A percentile compares a stretch with the other conserved stretches of the same genome.
Conservation (phyloP, 2,797 vertebrate species). For the Paramormyrops hopkinsi region DNA sequence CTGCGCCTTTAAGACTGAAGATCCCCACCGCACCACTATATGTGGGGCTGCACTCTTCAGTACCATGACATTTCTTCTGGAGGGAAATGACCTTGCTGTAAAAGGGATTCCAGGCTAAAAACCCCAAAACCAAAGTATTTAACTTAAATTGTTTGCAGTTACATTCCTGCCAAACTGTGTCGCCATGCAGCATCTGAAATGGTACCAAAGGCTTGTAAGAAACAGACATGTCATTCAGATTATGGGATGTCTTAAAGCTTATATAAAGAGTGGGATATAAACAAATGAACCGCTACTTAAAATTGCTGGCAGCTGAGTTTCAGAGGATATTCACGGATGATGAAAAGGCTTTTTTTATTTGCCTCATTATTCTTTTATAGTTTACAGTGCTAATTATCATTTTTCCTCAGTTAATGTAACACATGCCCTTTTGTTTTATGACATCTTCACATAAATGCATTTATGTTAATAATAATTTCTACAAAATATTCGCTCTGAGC, state of each 20-base stretch:
- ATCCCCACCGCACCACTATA: background rate
- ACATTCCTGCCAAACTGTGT: background rate
- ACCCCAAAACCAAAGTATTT: conserved; percentile 12
- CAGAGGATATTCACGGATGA: background rate
- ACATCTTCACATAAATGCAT: background rate
- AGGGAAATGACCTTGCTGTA: background rate
- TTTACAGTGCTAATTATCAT: background rate
- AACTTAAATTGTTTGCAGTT: conserved; percentile 11
- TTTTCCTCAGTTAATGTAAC: background rate
- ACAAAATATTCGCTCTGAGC: background rate
- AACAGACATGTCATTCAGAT: background rate
- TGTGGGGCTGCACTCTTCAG: conserved; percentile 10
- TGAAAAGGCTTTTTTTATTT: background rate
- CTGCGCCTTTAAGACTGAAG: background rate
- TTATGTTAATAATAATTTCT: background rate
- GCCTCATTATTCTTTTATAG: background rate
- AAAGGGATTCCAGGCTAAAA: conserved; percentile 13
- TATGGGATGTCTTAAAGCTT: conserved; percentile 15
- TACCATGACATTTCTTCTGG: background rate
- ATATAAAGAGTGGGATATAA: conserved; percentile 16
- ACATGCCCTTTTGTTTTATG: background rate
- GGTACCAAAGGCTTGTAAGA: background rate
- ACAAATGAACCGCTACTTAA: conserved; percentile 9
- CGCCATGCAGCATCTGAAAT: background rate
- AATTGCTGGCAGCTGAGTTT: background rate